phyloP scores from a whole-genome alignment of 1,140 invertebrate species.

The Galleria mellonella region DNA sequence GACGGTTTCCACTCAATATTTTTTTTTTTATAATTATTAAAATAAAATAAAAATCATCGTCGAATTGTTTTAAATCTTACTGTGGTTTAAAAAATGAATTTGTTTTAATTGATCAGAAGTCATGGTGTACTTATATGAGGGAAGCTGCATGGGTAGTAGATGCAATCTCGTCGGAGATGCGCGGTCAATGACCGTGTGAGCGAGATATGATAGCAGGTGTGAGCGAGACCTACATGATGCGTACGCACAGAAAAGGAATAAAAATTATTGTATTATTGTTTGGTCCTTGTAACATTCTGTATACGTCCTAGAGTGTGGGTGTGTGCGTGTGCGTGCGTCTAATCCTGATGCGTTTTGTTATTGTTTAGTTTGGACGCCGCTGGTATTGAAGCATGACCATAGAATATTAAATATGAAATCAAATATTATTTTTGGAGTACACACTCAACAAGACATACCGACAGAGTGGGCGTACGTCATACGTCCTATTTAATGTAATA shows the following conservation, averaged over 20 bases:
- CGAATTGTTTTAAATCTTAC: constrained; percentile 2
- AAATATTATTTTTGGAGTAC: too few species aligned
- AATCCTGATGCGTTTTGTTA: constrained; percentile 33
- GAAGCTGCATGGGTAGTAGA: constrained; percentile 67
- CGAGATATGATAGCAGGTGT: constrained; percentile 31
- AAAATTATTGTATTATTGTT: constrained; percentile 70
- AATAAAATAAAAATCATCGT: neutral
- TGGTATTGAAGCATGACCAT: constrained; percentile 18
- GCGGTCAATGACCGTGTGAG: constrained; percentile 59
- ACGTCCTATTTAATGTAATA: neutral
- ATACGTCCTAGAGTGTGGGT: constrained; percentile 12
- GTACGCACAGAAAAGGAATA: constrained; percentile 70
- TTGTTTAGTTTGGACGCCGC: constrained; percentile 28
- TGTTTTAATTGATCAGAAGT: constrained; percentile 65
- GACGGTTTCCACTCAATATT: neutral
- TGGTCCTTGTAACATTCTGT: constrained; percentile 36
- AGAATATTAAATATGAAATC: constrained; percentile 18
- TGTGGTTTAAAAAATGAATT: constrained; percentile 21
- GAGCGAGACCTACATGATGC: constrained; percentile 49
- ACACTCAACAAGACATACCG: too few species aligned
- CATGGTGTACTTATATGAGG: constrained; percentile 51
- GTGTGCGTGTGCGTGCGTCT: constrained; percentile 6
- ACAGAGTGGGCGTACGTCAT: too few species aligned
- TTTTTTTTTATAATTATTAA: too few species aligned
- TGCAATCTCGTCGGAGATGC: constrained; percentile 68